These are phyloP conservation scores for Cryptoblepharus egeriae DNA, from an alignment of 2,797 vertebrate genomes.

Conservation along the genomic window DNA sequence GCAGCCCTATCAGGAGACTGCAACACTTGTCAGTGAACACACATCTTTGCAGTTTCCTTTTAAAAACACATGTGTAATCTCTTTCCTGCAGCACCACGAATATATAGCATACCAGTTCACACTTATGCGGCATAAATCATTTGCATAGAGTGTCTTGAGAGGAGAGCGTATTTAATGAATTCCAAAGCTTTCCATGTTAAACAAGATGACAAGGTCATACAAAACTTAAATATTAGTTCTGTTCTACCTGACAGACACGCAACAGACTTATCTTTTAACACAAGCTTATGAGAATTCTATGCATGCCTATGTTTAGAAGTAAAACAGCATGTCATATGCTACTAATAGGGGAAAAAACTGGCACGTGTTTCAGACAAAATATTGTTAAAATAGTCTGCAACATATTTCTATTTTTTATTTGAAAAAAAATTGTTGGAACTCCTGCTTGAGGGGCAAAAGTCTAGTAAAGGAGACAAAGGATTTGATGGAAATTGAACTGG, in stretches of 20 bases:
- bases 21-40: constrained; percentile 46
- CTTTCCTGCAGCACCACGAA: constrained; percentile 46
- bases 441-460: constrained; percentile 55
- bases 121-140: constrained; percentile 55
- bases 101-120: constrained; percentile 53
- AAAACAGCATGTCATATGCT: constrained; percentile 26
- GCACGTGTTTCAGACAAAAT: neutral
- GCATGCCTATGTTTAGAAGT: constrained; percentile 22
- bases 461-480: constrained; percentile 49
- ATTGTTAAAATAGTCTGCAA: constrained; percentile 44
- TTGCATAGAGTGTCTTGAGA: constrained; percentile 59
- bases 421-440: constrained; percentile 48
- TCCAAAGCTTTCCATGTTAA: constrained; percentile 54
- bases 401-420: constrained; percentile 47
- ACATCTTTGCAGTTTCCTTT: constrained; percentile 40
- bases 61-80: constrained; percentile 51
- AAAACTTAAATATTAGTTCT: constrained; percentile 44
- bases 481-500: constrained; percentile 23
- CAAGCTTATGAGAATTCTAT: neutral
- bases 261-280: constrained; percentile 44
- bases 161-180: constrained; percentile 47
- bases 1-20: constrained; percentile 38
- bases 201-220: constrained; percentile 63
- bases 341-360: constrained; percentile 12
- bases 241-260: constrained; percentile 39